Evolutionary conservation across 92 coral and sea anemone species (phyloP).

Genomic region (Micromussa lordhowensis): DNA sequence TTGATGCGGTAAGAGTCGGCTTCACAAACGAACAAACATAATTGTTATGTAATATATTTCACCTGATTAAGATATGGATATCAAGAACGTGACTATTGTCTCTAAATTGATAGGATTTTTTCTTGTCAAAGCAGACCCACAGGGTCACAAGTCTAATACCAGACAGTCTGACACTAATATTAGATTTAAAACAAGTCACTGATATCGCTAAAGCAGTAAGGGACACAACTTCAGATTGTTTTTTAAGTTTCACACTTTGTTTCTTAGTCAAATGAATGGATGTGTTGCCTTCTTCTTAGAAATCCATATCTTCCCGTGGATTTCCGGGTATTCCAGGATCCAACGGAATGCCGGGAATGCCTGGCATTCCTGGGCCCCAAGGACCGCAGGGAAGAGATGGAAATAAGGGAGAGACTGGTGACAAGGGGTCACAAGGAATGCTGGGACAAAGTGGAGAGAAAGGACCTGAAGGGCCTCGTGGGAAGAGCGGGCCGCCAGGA

Average conservation of each 20-base stretch:
- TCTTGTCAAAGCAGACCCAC: too few species aligned
- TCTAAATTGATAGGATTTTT: too few species aligned
- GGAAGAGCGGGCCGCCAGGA: neutral
- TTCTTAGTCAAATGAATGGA: neutral
- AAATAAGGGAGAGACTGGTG: neutral
- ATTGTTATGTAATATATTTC: neutral
- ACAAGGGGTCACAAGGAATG: neutral
- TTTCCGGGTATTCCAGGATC: neutral
- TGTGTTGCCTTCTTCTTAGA: neutral
- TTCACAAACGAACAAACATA: neutral
- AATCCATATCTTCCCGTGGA: neutral
- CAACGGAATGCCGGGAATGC: neutral
- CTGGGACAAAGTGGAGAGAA: neutral
- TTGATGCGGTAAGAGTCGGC: neutral
- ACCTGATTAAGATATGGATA: neutral
- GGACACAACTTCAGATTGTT: too few species aligned
- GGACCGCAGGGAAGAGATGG: neutral
- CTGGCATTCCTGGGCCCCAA: constrained; percentile 1
- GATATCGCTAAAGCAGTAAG: too few species aligned
- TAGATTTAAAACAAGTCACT: too few species aligned
- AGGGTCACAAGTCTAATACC: too few species aligned
- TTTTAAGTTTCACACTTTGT: too few species aligned
- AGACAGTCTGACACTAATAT: too few species aligned
- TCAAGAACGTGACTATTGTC: neutral
- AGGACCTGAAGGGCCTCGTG: neutral